These are phyloP conservation scores for Melinaea marsaeus DNA, from an alignment of 2,888 invertebrate genomes.

Conservation along the genomic window DNA sequence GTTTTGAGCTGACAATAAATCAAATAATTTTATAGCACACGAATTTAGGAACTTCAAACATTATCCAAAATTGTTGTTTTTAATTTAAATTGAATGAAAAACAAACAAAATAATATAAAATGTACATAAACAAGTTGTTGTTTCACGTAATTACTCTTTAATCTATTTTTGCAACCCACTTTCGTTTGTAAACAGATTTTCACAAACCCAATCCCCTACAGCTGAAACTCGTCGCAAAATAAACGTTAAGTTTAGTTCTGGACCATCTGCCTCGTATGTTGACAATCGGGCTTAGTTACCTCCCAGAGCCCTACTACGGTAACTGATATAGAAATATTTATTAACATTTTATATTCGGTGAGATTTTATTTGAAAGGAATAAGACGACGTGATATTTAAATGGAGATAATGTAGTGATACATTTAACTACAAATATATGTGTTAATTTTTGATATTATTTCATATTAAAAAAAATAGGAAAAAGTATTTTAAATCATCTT, in stretches of 20 bases:
- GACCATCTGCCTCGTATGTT: constrained; percentile 30
- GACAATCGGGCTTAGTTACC: constrained; percentile 24
- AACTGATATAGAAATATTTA: neutral
- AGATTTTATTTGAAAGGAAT: no score
- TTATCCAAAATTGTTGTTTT: neutral
- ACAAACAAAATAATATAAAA: neutral
- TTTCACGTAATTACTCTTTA: constrained; percentile 5
- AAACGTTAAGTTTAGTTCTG: constrained; percentile 25
- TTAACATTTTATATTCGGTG: neutral
- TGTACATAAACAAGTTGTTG: neutral
- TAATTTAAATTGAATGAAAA: neutral
- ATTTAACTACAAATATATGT: no score
- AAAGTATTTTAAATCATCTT: no score
- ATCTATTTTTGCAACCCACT: constrained; percentile 5
- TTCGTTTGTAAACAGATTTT: constrained; percentile 6
- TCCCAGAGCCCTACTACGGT: neutral
- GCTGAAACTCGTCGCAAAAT: constrained; percentile 28
- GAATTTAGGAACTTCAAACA: neutral
- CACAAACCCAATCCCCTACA: constrained; percentile 14
- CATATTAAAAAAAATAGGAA: no score
- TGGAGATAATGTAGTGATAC: no score
- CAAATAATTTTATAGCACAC: constrained; percentile 4
- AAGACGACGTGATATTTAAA: no score
- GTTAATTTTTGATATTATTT: no score
- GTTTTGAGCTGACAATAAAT: constrained; percentile 19